Evolutionary conservation across 1,140 invertebrate species (phyloP), one percentile per base, ranked within the genome.

Genomic region (Lepidurus packardi): DNA sequence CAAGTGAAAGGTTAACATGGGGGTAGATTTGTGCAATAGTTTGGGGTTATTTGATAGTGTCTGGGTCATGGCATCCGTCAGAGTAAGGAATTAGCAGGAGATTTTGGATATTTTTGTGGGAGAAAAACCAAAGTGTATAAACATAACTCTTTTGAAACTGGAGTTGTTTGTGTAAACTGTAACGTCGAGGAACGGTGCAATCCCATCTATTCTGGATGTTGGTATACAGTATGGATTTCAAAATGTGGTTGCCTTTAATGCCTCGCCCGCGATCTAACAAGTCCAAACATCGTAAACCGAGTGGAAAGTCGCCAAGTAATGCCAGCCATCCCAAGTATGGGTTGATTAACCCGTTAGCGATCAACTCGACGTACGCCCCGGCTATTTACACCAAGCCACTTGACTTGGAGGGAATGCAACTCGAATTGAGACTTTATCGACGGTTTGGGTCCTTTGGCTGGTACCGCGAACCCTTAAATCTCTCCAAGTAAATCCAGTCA

Each of bases 351-450:
- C 53, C 53, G 53, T 65, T 65, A 16, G 53, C 13, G 13, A 65
- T 7, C 53, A 65, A 65, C 13, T n/a, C 53, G 53, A 65, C 53
- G 53, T 65, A 9, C 53, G 21, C 53, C 13, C 8, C 9, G 6
- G 53, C 53, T 13, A 65, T 65, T 65, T 65, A 9, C 53, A 65
- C 16, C 53, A 65, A 65, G 53, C 53, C 53, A 65, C 53, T 65
- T 65, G 53, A 65, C 53, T 65, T 65, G 13, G 21, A 21, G 16
- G 53, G 9, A 65, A 65, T 65, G 53, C 53, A 65, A 65, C 53
- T 65, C 53, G 53, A 65, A 65, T 65, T 65, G 53, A 65, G 53
- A 65, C 53, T 65, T 65, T 65, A 65, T 65, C 53, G 53, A 65
- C 53, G 53, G 53, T 65, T 65, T 21, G 53, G 53, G 6, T 65